These are phyloP conservation scores for Cariama cristata DNA, from an alignment of 2,113 vertebrate species.

Conservation along the genomic window DNA sequence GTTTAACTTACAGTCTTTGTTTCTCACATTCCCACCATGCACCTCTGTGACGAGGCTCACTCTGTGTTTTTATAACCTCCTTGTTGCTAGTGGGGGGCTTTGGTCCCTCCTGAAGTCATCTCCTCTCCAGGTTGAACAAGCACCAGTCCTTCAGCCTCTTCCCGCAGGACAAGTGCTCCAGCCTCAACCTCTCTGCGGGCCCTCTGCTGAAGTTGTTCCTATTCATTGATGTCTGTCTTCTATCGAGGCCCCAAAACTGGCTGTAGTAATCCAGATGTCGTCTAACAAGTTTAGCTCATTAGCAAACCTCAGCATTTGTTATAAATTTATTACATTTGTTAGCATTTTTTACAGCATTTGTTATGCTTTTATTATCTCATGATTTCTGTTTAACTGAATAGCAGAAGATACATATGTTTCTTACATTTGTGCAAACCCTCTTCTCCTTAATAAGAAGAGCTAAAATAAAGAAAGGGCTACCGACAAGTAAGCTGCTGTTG, in stretches of 20 bases:
- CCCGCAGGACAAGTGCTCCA: background rate
- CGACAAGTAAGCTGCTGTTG: background rate
- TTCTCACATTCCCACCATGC: background rate
- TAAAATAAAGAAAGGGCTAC: background rate
- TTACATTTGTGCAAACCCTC: background rate
- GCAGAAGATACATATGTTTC: background rate
- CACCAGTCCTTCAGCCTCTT: background rate
- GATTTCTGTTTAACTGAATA: background rate
- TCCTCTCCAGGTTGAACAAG: background rate
- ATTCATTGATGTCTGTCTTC: background rate
- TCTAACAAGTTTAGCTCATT: background rate
- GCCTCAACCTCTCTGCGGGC: background rate
- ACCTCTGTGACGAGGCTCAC: background rate
- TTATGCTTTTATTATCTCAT: background rate
- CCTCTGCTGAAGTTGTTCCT: background rate
- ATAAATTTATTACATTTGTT: background rate
- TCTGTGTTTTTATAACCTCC: background rate
- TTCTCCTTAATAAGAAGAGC: background rate
- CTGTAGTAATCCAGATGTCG: background rate
- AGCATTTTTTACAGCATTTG: background rate
- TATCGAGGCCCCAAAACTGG: background rate
- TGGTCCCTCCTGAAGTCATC: background rate
- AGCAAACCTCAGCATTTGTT: background rate
- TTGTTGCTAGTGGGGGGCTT: accelerated
- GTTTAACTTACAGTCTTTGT: background rate